These are phyloP conservation scores for Eunapius fragilis DNA, from an alignment of 37 sponge, comb jelly and placozoan species.

Conservation along the genomic window DNA sequence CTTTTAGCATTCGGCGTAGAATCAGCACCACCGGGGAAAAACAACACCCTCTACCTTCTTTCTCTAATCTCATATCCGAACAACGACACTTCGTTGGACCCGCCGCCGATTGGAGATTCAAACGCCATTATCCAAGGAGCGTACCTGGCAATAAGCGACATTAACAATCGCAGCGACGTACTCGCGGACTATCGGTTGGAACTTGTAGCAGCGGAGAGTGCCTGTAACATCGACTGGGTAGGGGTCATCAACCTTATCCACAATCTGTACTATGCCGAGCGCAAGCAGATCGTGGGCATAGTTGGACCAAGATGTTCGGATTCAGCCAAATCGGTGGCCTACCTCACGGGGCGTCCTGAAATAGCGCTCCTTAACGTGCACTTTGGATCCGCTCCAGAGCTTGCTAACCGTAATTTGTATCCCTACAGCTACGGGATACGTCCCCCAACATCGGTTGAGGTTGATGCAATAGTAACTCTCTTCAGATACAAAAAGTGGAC, in stretches of 20 bases:
- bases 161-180: neutral
- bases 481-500: neutral
- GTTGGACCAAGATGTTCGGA: neutral
- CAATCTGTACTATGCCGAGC: neutral
- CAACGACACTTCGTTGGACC: neutral
- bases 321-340: neutral
- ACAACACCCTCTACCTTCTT: neutral
- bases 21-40: neutral
- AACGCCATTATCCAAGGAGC: neutral
- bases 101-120: neutral
- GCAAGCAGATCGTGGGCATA: neutral
- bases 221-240: neutral
- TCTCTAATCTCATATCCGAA: neutral
- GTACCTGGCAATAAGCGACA: neutral
- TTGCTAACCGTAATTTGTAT: neutral
- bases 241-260: neutral
- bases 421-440: neutral
- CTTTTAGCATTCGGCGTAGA: neutral
- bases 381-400: neutral
- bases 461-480: neutral
- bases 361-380: neutral
- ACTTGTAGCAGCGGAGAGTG: neutral
- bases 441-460: neutral
- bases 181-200: neutral
- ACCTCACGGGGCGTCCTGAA: neutral